These are phyloP conservation scores for Cyclophora punctaria DNA, from an alignment of 2,888 invertebrate genomes.

Conservation along the genomic window DNA sequence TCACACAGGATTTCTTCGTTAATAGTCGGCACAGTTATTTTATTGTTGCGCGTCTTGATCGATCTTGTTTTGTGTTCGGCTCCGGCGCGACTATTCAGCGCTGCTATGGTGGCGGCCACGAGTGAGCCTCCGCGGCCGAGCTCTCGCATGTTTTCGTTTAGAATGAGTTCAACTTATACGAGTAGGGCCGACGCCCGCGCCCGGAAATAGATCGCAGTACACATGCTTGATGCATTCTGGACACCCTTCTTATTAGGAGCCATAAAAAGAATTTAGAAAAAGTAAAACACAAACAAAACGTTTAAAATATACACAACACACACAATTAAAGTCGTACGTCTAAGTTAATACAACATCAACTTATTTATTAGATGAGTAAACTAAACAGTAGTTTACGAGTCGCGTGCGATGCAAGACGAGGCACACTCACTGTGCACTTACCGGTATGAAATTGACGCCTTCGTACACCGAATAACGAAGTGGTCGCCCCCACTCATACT, in stretches of 20 bases:
- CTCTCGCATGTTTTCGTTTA: slow-evolving; percentile 71
- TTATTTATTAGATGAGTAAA: background rate
- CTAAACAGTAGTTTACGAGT: slow-evolving; percentile 1
- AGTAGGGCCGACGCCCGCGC: slow-evolving; percentile 64
- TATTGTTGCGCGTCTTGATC: slow-evolving; percentile 47
- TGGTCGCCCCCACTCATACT: slow-evolving; percentile 42
- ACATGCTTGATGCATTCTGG: slow-evolving; percentile 60
- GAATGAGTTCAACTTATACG: slow-evolving; percentile 64
- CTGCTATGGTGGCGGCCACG: slow-evolving; percentile 75
- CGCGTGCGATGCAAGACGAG: background rate
- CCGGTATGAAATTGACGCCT: slow-evolving; percentile 65
- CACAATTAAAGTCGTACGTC: slow-evolving; percentile 6
- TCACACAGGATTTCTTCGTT: slow-evolving; percentile 39
- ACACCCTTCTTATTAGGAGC: slow-evolving; percentile 57
- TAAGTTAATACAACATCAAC: slow-evolving; percentile 18
- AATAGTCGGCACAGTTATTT: slow-evolving; percentile 36
- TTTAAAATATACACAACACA: background rate
- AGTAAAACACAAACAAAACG: slow-evolving; percentile 6
- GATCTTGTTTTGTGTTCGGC: slow-evolving; percentile 49
- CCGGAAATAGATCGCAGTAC: slow-evolving; percentile 69
- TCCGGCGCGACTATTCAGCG: slow-evolving; percentile 59
- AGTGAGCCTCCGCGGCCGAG: slow-evolving; percentile 74
- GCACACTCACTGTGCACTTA: slow-evolving; percentile 44
- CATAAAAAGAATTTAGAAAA: slow-evolving; percentile 35
- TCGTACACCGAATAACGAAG: slow-evolving; percentile 60